Conservation (phyloP, 2,113 vertebrate species). For the Trogon surrucura region DNA sequence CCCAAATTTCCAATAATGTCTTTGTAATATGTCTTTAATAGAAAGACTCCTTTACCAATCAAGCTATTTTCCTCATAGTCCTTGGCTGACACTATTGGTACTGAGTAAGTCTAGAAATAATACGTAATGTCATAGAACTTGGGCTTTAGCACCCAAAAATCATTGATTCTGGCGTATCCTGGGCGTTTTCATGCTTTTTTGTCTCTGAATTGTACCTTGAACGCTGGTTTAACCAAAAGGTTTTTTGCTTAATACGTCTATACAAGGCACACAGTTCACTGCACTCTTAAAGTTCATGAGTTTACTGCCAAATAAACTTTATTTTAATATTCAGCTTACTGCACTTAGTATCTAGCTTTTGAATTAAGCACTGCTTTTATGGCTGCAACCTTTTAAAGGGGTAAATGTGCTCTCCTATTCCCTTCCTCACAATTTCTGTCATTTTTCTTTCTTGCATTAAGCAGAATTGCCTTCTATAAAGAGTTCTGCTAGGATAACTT, state of each 20-base stretch:
- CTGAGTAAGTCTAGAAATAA: not conserved
- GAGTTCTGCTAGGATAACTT: conserved; percentile 1
- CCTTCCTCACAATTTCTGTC: not conserved
- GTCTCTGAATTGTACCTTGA: not conserved
- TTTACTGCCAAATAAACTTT: conserved; percentile 47
- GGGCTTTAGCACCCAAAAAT: not conserved
- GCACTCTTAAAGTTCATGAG: conserved; percentile 16
- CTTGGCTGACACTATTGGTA: not conserved
- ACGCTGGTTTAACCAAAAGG: not conserved
- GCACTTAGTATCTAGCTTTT: conserved; percentile 2
- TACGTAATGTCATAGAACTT: not conserved
- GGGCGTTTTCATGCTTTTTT: not conserved
- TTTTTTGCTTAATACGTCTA: not conserved
- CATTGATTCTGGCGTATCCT: not conserved
- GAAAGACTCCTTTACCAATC: not conserved
- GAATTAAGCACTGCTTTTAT: conserved; percentile 31
- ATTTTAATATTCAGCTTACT: conserved; percentile 34
- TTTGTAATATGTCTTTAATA: not conserved
- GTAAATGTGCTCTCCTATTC: not conserved
- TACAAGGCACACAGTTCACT: not conserved
- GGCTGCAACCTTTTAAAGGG: conserved; percentile 20
- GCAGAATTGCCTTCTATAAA: not conserved
- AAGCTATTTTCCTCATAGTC: not conserved
- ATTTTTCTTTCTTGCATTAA: conserved; percentile 24
- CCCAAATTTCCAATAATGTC: not conserved